phyloP scores from a whole-genome alignment of 2,797 vertebrate species.

The Pseudochaenichthys georgianus region DNA sequence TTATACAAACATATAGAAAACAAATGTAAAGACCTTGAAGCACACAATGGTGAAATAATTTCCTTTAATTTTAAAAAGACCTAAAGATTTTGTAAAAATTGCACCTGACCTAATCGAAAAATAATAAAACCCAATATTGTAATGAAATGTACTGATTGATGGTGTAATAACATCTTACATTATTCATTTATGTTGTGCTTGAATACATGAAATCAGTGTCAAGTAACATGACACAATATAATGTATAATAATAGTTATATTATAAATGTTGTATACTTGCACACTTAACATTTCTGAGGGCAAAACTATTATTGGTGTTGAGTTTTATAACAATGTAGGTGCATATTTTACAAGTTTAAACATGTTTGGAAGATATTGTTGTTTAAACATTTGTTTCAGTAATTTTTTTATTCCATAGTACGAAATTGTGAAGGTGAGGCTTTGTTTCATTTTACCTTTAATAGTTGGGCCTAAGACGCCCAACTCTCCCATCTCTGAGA shows the following conservation, averaged over 20 bases:
- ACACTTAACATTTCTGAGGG: not conserved
- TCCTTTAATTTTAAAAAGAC: too few species aligned
- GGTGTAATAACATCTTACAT: too few species aligned
- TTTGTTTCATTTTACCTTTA: slow-evolving; percentile 81
- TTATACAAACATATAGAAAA: not conserved
- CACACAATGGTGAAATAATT: too few species aligned
- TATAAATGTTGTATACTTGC: not conserved
- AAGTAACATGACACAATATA: not conserved
- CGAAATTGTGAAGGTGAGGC: not conserved
- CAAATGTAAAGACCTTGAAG: not conserved
- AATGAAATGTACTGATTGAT: too few species aligned
- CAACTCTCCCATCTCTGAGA: slow-evolving; percentile 89
- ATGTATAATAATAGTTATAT: not conserved
- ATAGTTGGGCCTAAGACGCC: slow-evolving; percentile 90
- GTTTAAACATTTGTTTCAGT: not conserved
- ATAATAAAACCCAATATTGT: too few species aligned
- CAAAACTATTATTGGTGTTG: not conserved
- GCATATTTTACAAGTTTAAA: not conserved
- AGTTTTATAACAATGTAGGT: not conserved
- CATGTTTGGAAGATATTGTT: not conserved
- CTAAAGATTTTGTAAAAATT: too few species aligned
- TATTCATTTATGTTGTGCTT: not conserved
- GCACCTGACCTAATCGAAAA: too few species aligned
- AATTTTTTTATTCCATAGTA: not conserved
- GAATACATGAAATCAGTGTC: not conserved